Base-by-base conservation (phyloP, 2,113 vertebrate species). In the Oxyura jamaicensis region DNA sequence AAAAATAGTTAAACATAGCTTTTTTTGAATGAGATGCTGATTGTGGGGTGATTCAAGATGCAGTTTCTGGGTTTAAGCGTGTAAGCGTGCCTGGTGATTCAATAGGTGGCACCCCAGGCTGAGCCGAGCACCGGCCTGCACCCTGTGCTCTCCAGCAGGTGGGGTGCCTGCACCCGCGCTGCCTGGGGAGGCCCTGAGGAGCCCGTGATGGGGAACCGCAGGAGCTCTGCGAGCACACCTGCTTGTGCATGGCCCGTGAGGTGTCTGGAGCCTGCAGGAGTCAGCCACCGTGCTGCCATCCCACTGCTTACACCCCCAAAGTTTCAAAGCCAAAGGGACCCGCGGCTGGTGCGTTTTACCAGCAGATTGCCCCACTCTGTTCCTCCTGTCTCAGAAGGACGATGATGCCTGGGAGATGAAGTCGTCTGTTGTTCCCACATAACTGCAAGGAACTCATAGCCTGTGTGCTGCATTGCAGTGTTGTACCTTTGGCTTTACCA, bases 241-340 rank as follows among this genome's bases (percentile, higher is more conserved):
- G n/a, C 8, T 1, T 36, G 55, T 33, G 20, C 19, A 2, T 0
- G 17, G 11, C 25, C 44, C 3, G 53, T 88, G 17, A 0, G 0
- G 23, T 1, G 0, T 2, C 3, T 18, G 11, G 33, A 48, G 36
- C 33, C 50, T 58, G 21, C 8, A 9, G 19, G 39, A 41, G 33
- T 29, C 59, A 20, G 31, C 6, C 35, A 68, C 6, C 17, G 35
- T 33, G 9, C 0, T 48, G 53, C 28, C 26, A 4, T 26, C 48
- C 48, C 50, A 39, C 53, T 53, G 4, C 11, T 67, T 58, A 26
- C 23, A 29, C 41, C 68, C 67, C 12, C 28, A 29, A 39, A 42
- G 19, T 55, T 78, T 71, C 10, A 4, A 2, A 42, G 50, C 41
- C 53, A 31, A 48, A 26, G 8, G 13, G 18, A 8, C 11, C 5